Base-by-base conservation (phyloP, 2,797 vertebrate species). In the Spinus pinus region DNA sequence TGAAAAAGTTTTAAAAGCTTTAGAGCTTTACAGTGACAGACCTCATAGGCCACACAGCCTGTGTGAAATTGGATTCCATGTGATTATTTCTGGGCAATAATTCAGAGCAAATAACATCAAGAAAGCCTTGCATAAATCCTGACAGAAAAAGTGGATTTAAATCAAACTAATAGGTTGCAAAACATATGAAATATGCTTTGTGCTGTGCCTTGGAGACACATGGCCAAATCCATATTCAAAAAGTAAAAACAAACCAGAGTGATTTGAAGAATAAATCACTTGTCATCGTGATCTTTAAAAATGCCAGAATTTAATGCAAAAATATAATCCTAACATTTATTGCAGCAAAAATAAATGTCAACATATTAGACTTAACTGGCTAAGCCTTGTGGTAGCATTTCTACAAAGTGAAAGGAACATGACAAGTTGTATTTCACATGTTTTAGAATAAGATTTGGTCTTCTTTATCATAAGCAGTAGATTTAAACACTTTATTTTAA, bases 241-340 rank as follows among this genome's bases (percentile, higher is more conserved):
- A 98, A 97, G 91, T 95, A 96, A 97, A 98, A 97, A 97, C 97
- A 98, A 98, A 97, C 96, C 88, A 90, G 95, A 97, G 60, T 98
- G 97, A 98, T 97, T 97, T 98, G 96, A 97, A 95, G 97, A 98
- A 98, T 98, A 98, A 98, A 98, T 98, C 98, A 97, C 97, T 98
- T 98, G 98, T 98, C 98, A 98, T 96, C n/a, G 54, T 98, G 98
- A 98, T 98, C 97, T 98, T 98, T 98, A 98, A 98, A 98, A 98
- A 98, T 98, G 98, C 97, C 97, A 98, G 95, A 98, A 97, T 98
- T 98, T 98, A 98, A 98, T 97, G 97, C 96, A 98, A 98, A 98
- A 98, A 97, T 98, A 98, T 98, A 98, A 98, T 98, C 97, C 97
- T 98, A 98, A 97, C 98, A 98, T 97, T 98, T 98, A 98, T 98